phyloP scores from a whole-genome alignment of 2,888 invertebrate species.

The Phaonia tiefii region DNA sequence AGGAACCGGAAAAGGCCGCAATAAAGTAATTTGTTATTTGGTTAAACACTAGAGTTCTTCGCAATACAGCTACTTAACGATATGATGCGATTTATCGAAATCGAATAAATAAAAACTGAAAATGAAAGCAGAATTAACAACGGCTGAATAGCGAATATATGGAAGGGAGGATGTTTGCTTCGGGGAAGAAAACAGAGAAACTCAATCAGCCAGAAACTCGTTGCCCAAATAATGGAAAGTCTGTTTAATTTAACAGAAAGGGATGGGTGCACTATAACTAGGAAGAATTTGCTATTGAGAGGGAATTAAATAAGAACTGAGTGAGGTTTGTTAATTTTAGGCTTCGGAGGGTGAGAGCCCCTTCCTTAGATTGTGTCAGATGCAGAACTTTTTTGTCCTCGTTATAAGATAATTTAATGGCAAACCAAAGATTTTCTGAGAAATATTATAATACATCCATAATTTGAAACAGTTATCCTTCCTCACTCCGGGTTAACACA shows the following conservation, averaged over 20 bases:
- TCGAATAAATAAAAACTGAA: slow-evolving; percentile 15
- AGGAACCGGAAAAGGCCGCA: slow-evolving; percentile 58
- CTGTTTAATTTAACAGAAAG: background rate
- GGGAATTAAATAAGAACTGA: background rate
- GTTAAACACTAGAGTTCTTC: slow-evolving; percentile 43
- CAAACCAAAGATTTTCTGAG: too few relatives aligned
- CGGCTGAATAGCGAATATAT: too few relatives aligned
- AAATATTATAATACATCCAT: too few relatives aligned
- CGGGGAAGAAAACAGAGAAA: slow-evolving; percentile 37
- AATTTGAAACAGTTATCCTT: too few relatives aligned
- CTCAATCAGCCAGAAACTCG: slow-evolving; percentile 52
- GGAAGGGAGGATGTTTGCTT: too few relatives aligned
- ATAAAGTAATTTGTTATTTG: slow-evolving; percentile 59
- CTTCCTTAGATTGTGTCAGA: too few relatives aligned
- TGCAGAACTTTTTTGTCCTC: background rate
- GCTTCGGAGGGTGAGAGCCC: background rate
- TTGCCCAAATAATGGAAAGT: slow-evolving; percentile 10
- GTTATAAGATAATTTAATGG: too few relatives aligned
- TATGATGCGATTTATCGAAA: slow-evolving; percentile 12
- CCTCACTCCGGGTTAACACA: too few relatives aligned
- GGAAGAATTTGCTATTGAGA: background rate
- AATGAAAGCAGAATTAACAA: too few relatives aligned
- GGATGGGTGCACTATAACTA: background rate
- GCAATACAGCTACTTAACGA: slow-evolving; percentile 48
- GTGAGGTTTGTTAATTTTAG: background rate